Evolutionary conservation across 2,888 invertebrate species (phyloP).

Genomic region (Dryomyza anilis): DNA sequence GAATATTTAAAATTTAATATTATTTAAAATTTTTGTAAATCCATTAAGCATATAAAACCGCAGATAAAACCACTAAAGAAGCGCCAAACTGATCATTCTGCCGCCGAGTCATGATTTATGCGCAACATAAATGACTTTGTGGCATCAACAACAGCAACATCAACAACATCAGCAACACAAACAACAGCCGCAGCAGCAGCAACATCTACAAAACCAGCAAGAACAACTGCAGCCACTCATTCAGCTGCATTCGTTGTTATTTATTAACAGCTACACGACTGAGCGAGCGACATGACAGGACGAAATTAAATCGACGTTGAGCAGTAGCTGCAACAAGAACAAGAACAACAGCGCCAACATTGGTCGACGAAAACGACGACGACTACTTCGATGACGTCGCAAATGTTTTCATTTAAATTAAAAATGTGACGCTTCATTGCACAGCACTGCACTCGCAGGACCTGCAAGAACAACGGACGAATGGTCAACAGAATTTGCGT

Average conservation of each 20-base stretch:
- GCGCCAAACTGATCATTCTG: constrained; percentile 30
- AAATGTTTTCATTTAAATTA: constrained; percentile 17
- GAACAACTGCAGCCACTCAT: not conserved
- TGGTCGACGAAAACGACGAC: not conserved
- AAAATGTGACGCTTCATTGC: constrained; percentile 9
- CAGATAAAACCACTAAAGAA: constrained; percentile 30
- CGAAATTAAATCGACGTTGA: constrained; percentile 9
- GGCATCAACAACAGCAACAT: not conserved
- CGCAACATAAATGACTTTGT: constrained; percentile 9
- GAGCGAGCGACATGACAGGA: constrained; percentile 1
- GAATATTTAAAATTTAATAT: not conserved
- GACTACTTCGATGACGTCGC: not conserved
- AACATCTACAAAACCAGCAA: not conserved
- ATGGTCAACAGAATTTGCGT: not conserved
- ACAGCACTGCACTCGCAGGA: not conserved
- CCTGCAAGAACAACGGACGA: not conserved
- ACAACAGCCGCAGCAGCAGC: not conserved
- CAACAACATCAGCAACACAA: not conserved
- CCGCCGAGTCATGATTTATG: constrained; percentile 24
- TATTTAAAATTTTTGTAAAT: constrained; percentile 28
- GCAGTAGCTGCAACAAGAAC: not conserved
- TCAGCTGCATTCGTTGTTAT: not conserved
- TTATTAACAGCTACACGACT: not conserved
- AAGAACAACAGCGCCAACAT: not conserved
- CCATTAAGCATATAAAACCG: constrained; percentile 32